Conservation (phyloP, 2,888 invertebrate species). For the Volucella inanis region DNA sequence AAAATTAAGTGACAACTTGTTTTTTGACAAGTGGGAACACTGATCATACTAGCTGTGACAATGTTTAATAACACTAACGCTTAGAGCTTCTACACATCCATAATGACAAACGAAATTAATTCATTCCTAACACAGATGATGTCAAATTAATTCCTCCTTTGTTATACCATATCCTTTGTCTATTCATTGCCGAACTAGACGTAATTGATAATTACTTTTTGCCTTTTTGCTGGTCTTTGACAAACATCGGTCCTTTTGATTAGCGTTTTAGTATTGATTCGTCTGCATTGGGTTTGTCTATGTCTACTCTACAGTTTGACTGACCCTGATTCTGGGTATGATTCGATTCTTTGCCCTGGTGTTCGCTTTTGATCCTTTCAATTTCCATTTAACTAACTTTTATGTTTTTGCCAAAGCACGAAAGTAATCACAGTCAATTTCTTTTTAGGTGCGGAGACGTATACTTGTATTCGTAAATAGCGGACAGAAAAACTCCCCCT, state of each 20-base stretch:
- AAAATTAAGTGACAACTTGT: too few species aligned
- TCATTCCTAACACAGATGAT: conserved; percentile 32
- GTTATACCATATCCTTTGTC: neutral
- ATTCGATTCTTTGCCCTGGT: conserved; percentile 19
- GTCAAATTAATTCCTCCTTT: conserved; percentile 21
- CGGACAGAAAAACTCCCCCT: conserved; percentile 42
- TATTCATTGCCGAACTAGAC: conserved; percentile 18
- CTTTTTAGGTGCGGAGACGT: conserved; percentile 50
- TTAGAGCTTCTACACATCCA: conserved; percentile 21
- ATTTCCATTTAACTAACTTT: conserved; percentile 50
- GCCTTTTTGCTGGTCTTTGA: conserved; percentile 42
- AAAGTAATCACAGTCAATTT: conserved; percentile 69
- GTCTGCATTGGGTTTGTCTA: conserved; percentile 15
- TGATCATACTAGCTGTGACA: conserved; percentile 10
- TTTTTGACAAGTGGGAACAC: too few species aligned
- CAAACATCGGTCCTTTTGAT: conserved; percentile 52
- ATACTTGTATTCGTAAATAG: conserved; percentile 13
- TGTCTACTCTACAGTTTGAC: too few species aligned
- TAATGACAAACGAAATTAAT: conserved; percentile 46
- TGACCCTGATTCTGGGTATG: conserved; percentile 8
- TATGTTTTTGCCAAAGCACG: conserved; percentile 40
- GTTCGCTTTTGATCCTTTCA: conserved; percentile 41
- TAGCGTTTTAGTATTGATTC: conserved; percentile 45
- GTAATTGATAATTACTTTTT: conserved; percentile 59
- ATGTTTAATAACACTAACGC: conserved; percentile 30